These are phyloP conservation scores for Papilio polyxenes DNA, from an alignment of 1,140 invertebrate species.

Conservation along the genomic window DNA sequence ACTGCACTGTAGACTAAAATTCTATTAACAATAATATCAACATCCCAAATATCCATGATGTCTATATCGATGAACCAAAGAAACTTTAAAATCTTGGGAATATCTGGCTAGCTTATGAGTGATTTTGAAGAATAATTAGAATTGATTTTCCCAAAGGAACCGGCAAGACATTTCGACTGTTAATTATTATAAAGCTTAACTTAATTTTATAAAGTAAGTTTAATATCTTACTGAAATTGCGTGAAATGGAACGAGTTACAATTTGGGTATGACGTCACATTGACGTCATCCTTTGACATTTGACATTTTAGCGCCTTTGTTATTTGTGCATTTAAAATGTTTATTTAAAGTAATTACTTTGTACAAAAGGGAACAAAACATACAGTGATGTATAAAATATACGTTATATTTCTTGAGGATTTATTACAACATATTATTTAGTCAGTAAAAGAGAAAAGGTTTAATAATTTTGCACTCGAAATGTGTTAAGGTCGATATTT, in stretches of 20 bases:
- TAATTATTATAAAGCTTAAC: too few relatives aligned
- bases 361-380: slow-evolving; percentile 22
- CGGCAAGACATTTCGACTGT: not conserved
- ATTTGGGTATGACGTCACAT: slow-evolving; percentile 62
- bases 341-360: slow-evolving; percentile 37
- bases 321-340: slow-evolving; percentile 45
- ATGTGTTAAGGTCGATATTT: slow-evolving; percentile 30
- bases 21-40: too few relatives aligned
- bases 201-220: not conserved
- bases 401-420: slow-evolving; percentile 17
- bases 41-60: not conserved
- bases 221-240: not conserved
- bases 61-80: not conserved
- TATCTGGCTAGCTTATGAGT: not conserved
- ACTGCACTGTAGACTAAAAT: too few relatives aligned
- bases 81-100: not conserved
- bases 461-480: slow-evolving; percentile 36
- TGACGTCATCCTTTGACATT: slow-evolving; percentile 74
- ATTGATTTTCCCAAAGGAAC: not conserved
- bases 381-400: slow-evolving; percentile 11
- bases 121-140: not conserved
- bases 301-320: slow-evolving; percentile 61
- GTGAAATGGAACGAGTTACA: slow-evolving; percentile 52
- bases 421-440: slow-evolving; percentile 28
- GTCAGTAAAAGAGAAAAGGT: slow-evolving; percentile 13